Conservation (phyloP, 2,113 vertebrate species). For the Melierax canorus region DNA sequence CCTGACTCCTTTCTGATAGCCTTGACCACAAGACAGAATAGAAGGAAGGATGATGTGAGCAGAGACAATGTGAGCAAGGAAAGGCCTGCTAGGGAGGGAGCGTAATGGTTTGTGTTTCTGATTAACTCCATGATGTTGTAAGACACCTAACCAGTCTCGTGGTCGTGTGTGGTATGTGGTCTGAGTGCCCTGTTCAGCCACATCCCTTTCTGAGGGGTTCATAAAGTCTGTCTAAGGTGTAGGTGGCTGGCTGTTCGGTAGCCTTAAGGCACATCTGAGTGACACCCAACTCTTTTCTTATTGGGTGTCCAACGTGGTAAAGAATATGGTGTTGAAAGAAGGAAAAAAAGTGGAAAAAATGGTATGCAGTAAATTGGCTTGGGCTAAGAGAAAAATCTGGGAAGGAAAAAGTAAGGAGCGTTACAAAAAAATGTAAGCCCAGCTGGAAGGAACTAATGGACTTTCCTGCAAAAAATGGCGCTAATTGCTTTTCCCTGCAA, state of each 20-base stretch:
- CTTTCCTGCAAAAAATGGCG: background rate
- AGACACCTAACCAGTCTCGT: background rate
- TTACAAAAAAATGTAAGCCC: background rate
- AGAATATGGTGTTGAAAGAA: background rate
- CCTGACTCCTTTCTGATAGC: background rate
- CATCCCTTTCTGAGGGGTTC: background rate
- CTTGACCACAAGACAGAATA: background rate
- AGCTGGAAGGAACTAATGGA: background rate
- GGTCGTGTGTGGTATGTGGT: background rate
- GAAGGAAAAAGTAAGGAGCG: background rate
- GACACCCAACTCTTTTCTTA: background rate
- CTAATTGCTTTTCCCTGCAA: background rate
- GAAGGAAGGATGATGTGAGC: fast-evolving
- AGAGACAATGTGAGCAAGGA: background rate
- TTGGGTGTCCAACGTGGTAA: background rate
- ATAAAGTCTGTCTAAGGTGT: background rate
- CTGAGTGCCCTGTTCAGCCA: fast-evolving
- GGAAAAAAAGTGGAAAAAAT: background rate
- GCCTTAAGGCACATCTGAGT: background rate
- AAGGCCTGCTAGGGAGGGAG: background rate
- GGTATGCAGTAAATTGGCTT: background rate
- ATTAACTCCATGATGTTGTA: background rate
- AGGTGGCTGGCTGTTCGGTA: background rate
- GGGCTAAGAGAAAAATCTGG: background rate
- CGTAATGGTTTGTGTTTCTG: background rate